Percentiles rank a stretch among this genome's conserved stretches.
These are phyloP conservation scores for Rafetus swinhoei DNA, from an alignment of 2,113 vertebrate genomes.

Conservation along the genomic window DNA sequence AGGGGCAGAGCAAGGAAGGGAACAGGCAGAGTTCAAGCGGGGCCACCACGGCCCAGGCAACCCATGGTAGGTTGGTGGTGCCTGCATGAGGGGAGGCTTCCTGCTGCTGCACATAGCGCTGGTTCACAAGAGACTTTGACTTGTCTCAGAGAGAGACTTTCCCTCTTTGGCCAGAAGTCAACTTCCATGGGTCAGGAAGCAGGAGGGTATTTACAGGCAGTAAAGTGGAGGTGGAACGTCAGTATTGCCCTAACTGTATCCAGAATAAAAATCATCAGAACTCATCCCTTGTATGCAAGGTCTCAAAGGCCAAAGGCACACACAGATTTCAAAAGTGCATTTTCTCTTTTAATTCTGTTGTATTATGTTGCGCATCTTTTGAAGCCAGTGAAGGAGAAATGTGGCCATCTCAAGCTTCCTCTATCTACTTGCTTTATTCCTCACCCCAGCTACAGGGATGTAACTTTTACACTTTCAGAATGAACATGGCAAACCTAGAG, in stretches of 20 bases:
- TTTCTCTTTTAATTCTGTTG: background rate
- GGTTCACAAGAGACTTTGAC: background rate
- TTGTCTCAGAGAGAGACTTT: background rate
- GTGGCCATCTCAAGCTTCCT: background rate
- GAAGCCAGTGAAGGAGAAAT: background rate
- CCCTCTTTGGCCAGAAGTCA: background rate
- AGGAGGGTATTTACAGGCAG: background rate
- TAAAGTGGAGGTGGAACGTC: background rate
- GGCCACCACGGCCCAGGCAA: too few species aligned
- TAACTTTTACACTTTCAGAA: constrained; percentile 10
- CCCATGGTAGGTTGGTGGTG: too few species aligned
- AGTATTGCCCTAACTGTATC: background rate
- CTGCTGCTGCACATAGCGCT: background rate
- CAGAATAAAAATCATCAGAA: background rate
- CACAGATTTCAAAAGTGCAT: background rate
- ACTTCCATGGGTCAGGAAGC: background rate
- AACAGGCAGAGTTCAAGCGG: too few species aligned
- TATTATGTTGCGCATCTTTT: background rate
- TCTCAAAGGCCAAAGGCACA: background rate
- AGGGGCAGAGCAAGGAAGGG: too few species aligned
- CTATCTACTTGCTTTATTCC: background rate
- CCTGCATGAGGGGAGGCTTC: too few species aligned
- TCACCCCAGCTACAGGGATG: background rate
- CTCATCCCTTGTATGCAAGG: background rate
- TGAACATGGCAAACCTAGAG: constrained; percentile 13